Base-by-base conservation (phyloP, 1,140 invertebrate genomes). In the Ostrea edulis region DNA sequence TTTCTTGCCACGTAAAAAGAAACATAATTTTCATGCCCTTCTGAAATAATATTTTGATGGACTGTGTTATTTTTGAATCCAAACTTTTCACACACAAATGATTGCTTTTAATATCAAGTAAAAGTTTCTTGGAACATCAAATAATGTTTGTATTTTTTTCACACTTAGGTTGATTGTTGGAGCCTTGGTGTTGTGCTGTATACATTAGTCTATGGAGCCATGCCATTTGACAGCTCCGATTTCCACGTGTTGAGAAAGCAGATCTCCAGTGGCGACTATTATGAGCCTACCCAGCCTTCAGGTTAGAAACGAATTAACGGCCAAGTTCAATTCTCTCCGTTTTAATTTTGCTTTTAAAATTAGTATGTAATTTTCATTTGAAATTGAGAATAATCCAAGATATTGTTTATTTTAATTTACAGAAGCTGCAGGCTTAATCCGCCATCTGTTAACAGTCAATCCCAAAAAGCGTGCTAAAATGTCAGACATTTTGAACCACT, bases 171-270 rank as follows among this genome's bases (percentile, higher is more conserved):
- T 81, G 96, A 96, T 92, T 98, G 97, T 94, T 99, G 99, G 99
- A 99, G 98, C 25, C 95, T 99, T 82, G 99, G 99, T 86, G 99
- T 99, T 62, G 96, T 99, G 25, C 95, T 99, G 0, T 99, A 99
- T 93, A 99, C 99, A 51, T 95, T 99, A 92, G 98, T 99, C 81
- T 99, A 99, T 95, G 99, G 99, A 92, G 98, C 98, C 90, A 99
- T 99, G 99, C 99, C 99, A 44, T 99, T 99, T 95, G 99, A 99
- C 95, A 99, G 99, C 84, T 98, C 98, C 86, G 99, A 99, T 95
- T 99, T 99, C 94, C 99, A 99, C 94, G 96, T 97, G 92, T 96
- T 99, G 91, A 98, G 99, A 83, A 97, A 98, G 95, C 98, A 99
- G 95, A 99, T 99, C 92, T 98, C 98, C 87, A 97, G 97, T 93